Conservation (phyloP, 1,140 invertebrate species). For the Drosophila hydei region DNA sequence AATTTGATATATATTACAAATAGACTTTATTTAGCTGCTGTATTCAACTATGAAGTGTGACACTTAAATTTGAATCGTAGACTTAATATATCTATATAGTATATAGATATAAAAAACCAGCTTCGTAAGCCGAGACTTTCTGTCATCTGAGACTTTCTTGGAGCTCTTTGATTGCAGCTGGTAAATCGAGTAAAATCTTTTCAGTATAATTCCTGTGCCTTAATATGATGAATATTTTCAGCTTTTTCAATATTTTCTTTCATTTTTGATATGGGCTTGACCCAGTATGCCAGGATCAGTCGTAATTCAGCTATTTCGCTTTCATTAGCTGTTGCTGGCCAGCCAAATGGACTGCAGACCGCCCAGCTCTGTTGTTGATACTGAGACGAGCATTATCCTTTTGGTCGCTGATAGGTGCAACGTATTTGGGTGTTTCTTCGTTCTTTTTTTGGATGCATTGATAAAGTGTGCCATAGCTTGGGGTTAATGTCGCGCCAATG, state of each 20-base stretch:
- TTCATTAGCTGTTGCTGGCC: slow-evolving; percentile 67
- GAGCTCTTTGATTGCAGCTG: too few relatives aligned
- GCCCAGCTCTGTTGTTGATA: slow-evolving; percentile 48
- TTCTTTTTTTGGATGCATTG: slow-evolving; percentile 61
- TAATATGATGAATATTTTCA: too few relatives aligned
- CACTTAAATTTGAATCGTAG: too few relatives aligned
- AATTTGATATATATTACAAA: too few relatives aligned
- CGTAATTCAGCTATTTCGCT: slow-evolving; percentile 78
- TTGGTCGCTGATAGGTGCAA: slow-evolving; percentile 77
- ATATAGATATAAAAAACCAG: too few relatives aligned
- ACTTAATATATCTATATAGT: too few relatives aligned
- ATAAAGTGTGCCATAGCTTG: slow-evolving; percentile 83
- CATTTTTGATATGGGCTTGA: slow-evolving; percentile 6
- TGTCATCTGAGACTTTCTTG: too few relatives aligned
- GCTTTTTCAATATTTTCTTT: not conserved
- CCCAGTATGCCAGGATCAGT: slow-evolving; percentile 36
- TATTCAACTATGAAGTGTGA: too few relatives aligned
- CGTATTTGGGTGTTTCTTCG: slow-evolving; percentile 55
- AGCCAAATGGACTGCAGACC: slow-evolving; percentile 53
- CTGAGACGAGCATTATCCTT: slow-evolving; percentile 67
- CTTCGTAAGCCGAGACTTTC: too few relatives aligned
- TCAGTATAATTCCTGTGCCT: too few relatives aligned
- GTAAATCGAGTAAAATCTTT: too few relatives aligned
- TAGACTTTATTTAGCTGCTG: too few relatives aligned
- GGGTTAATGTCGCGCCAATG: slow-evolving; percentile 83